Conservation (phyloP, 1,140 invertebrate genomes). For the Oncopodura yosiiana region DNA sequence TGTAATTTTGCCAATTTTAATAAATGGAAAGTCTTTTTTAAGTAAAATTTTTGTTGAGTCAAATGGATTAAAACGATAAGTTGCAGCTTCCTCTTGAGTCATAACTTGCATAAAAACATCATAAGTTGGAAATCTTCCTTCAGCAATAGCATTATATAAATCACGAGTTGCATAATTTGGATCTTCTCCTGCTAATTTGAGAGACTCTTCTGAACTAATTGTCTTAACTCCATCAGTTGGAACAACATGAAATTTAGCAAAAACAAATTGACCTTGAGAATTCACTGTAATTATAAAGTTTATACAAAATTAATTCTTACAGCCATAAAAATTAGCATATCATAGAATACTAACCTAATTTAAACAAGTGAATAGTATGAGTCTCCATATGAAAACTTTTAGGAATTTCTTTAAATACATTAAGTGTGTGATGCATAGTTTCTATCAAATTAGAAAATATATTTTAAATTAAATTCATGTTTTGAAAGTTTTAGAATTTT, state of each 20-base stretch:
- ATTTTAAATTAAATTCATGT: too few relatives aligned
- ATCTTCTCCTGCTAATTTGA: constrained; percentile 43
- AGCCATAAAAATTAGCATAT: too few relatives aligned
- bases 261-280: constrained; percentile 40
- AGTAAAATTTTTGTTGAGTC: constrained; percentile 68
- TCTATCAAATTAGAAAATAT: too few relatives aligned
- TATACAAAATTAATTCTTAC: too few relatives aligned
- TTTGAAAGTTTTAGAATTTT: too few relatives aligned
- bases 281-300: too few relatives aligned
- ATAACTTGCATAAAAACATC: constrained; percentile 39
- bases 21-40: constrained; percentile 77
- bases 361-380: too few relatives aligned
- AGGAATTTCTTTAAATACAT: too few relatives aligned
- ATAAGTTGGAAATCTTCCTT: constrained; percentile 50
- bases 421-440: too few relatives aligned
- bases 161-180: constrained; percentile 54
- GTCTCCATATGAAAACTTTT: too few relatives aligned
- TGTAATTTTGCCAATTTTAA: constrained; percentile 66
- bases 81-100: constrained; percentile 35
- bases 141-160: constrained; percentile 52
- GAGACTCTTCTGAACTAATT: constrained; percentile 44
- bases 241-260: constrained; percentile 48
- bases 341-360: too few relatives aligned
- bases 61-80: constrained; percentile 51
- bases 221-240: constrained; percentile 49